Conservation (phyloP, 2,888 invertebrate genomes). For the Corbicula japonica region DNA sequence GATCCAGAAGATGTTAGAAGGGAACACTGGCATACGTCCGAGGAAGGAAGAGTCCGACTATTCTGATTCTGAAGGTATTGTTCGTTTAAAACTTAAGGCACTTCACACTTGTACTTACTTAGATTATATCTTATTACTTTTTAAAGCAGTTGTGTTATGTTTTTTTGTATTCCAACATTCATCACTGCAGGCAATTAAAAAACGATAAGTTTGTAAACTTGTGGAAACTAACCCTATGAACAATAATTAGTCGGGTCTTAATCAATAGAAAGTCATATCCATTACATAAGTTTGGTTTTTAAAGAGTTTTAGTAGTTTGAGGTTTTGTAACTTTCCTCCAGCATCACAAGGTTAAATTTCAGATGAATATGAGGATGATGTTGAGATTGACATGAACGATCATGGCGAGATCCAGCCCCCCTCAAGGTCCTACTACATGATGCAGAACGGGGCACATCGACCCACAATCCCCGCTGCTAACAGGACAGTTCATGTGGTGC, state of each 20-base stretch:
- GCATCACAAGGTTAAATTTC: slow-evolving; percentile 1
- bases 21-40: slow-evolving; percentile 30
- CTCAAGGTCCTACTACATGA: slow-evolving; percentile 25
- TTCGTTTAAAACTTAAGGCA: background rate
- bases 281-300: too few relatives aligned
- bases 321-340: too few relatives aligned
- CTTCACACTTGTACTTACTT: too few relatives aligned
- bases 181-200: too few relatives aligned
- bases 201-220: too few relatives aligned
- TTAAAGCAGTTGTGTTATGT: too few relatives aligned
- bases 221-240: too few relatives aligned
- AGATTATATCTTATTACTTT: too few relatives aligned
- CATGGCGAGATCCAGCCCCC: slow-evolving; percentile 47
- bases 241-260: too few relatives aligned
- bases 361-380: slow-evolving; percentile 62
- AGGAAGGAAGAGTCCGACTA: slow-evolving; percentile 49
- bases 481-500: slow-evolving; percentile 26
- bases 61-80: slow-evolving; percentile 49
- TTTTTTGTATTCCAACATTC: too few relatives aligned
- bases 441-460: slow-evolving; percentile 35
- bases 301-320: too few relatives aligned
- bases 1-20: slow-evolving; percentile 64
- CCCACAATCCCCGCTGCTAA: slow-evolving; percentile 17
- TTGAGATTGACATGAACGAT: slow-evolving; percentile 45
- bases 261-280: too few relatives aligned